Percentiles rank a stretch among this genome's conserved stretches.
Conservation (phyloP, 1,140 invertebrate genomes). For the Colletes gigas region DNA sequence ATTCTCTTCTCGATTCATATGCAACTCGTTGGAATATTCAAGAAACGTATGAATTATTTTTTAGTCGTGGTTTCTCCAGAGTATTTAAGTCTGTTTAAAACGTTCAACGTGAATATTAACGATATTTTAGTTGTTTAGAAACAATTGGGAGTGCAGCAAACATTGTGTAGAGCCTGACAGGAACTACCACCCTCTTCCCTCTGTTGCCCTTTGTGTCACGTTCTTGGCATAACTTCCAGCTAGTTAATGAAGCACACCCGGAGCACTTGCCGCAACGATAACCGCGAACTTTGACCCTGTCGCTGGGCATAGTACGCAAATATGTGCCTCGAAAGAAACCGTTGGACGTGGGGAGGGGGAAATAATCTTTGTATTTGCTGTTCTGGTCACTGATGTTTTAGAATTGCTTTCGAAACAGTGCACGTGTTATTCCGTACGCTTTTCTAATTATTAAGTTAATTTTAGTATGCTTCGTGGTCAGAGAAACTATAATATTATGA, state of each 20-base stretch:
- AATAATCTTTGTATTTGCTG: too few species aligned
- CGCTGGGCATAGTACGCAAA: not conserved
- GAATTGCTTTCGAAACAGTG: too few species aligned
- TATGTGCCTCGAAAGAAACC: not conserved
- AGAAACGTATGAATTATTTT: too few species aligned
- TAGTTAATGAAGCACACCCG: constrained; percentile 56
- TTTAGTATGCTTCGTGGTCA: too few species aligned
- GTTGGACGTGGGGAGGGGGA: too few species aligned
- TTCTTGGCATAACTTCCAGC: constrained; percentile 55
- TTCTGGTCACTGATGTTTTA: too few species aligned
- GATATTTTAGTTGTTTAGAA: not conserved
- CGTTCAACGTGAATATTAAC: not conserved
- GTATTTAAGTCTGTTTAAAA: not conserved
- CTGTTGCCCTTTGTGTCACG: constrained; percentile 15
- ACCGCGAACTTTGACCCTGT: constrained; percentile 39
- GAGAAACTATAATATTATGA: too few species aligned
- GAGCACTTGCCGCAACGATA: constrained; percentile 32
- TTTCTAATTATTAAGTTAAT: too few species aligned
- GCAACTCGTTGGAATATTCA: too few species aligned
- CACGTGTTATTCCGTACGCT: too few species aligned
- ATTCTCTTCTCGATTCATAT: too few species aligned
- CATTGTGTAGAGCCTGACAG: not conserved
- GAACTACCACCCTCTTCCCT: not conserved
- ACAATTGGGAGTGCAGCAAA: not conserved
- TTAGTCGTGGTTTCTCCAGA: too few species aligned